Conservation (phyloP, 2,888 invertebrate species). For the Saturnia pavonia region DNA sequence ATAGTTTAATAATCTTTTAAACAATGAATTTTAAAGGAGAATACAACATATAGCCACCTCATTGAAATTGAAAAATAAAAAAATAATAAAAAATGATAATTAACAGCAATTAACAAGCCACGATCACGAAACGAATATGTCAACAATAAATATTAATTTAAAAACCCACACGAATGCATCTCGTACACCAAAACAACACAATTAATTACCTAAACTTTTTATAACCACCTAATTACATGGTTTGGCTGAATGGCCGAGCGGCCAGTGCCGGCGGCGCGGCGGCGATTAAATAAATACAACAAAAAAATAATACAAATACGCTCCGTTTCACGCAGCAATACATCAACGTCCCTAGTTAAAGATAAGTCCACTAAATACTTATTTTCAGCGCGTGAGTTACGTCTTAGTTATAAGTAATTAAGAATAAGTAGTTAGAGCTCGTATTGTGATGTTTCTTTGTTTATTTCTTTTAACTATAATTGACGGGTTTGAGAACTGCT, state of each 20-base stretch:
- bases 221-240: conserved; percentile 71
- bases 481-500: conserved; percentile 60
- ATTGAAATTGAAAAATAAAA: conserved; percentile 1
- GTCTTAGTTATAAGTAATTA: conserved; percentile 79
- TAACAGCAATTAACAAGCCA: conserved; percentile 47
- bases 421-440: conserved; percentile 70
- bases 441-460: conserved; percentile 57
- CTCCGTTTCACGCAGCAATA: conserved; percentile 62
- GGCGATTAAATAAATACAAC: conserved; percentile 44
- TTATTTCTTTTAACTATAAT: conserved; percentile 66
- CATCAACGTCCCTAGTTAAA: conserved; percentile 67
- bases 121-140: conserved; percentile 40
- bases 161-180: conserved; percentile 46
- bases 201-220: conserved; percentile 76
- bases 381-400: conserved; percentile 74
- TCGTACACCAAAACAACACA: conserved; percentile 51
- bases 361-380: conserved; percentile 70
- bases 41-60: background rate
- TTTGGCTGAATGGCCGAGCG: conserved; percentile 50
- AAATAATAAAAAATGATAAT: conserved; percentile 26
- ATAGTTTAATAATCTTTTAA: background rate
- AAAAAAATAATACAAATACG: conserved; percentile 38
- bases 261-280: conserved; percentile 49
- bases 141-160: conserved; percentile 71
- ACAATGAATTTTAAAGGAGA: background rate